Evolutionary conservation across 1,140 invertebrate species (phyloP), one percentile per base, ranked within the genome.

Genomic region (Mycetomoellerius zeteki): DNA sequence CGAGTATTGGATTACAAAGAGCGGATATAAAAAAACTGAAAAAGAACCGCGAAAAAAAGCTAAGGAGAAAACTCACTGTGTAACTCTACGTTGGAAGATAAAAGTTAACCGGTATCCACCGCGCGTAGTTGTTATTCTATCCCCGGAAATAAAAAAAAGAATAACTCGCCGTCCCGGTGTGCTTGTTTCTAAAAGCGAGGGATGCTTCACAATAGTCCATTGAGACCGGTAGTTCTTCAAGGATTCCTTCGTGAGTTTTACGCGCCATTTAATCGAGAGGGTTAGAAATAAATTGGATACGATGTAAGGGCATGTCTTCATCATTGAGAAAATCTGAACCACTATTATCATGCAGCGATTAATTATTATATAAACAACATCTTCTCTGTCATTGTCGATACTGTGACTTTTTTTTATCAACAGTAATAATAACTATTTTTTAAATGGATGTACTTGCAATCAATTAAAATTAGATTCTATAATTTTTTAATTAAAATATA

Each of bases 101-200:
- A 75, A 84, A 84, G 80, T 84, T 84, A 84, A 84, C 80, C 43
- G 71, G 69, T 50, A 60, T 54, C 80, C 14, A 60, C 80, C 80
- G 54, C 80, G 54, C 80, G 80, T 84, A 50, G 69, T 84, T 84
- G 80, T 73, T 84, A 75, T 75, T 84, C 80, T 75, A 60, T 56
- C 54, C 37, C n/a, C 47, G 14, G 33, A 14, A 71, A 43, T 21
- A 80, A 50, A 56, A 67, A 43, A 24, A 56, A 21, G 56, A 33
- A 62, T 33, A 84, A 75, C 69, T 47, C 43, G 37, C 37, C 37
- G 54, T 75, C 69, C 69, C 37, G 43, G n/a, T 37, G 69, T 75
- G 69, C 69, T 84, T 84, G 54, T 84, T 84, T 84, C 54, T 60
- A 84, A 73, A 75, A 84, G 37, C 37, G 37, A 84, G 69, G 56